Evolutionary conservation across 1,140 invertebrate species (phyloP), one percentile per base, ranked within the genome.

Genomic region (Holotrichia oblita): DNA sequence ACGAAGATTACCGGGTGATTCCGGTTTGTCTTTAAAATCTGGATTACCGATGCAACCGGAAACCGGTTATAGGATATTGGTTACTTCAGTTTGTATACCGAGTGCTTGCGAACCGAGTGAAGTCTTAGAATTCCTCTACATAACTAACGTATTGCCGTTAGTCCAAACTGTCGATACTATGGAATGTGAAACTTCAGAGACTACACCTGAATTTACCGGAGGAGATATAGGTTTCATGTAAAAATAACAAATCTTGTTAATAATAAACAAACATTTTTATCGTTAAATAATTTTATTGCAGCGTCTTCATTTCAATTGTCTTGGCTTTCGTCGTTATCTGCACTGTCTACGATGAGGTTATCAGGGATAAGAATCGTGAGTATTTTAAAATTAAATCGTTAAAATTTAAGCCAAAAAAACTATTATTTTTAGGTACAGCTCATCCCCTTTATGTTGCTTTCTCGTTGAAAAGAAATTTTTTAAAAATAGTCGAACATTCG

Each of bases 221-320:
- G 44, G 10, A 10, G 75, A 76, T 20, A 0, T 76, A 12, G 75
- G 0, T 27, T 76, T 76, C n/a, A 27, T 44, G 75, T 76, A 74
- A 74, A 20, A 10, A 12, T 41, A n/a, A n/a, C n/a, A n/a, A n/a
- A 72, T 4, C 3, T 72, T 40, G 6, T 27, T 41, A 73, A 40
- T 40, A 73, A 24, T 73, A 12, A 27, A 27, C n/a, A n/a, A n/a
- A n/a, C n/a, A 74, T 40, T 41, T n/a, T 17, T 55, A 55, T 17
- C 9, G 17, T 44, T 8, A n/a, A 12, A 74, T 41, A 41, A 74
- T 74, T 74, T 41, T 40, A 41, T 76, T 76, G 9, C 22, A 76
- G 75, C 10, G 20, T 55, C 17, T 76, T 76, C 22, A 55, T 76
- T 20, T n/a, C 41, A 27, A 42, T 76, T 55, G 55, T 76, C 22